These are phyloP conservation scores for Cerastoderma edule DNA, from an alignment of 2,888 invertebrate species.

Conservation along the genomic window DNA sequence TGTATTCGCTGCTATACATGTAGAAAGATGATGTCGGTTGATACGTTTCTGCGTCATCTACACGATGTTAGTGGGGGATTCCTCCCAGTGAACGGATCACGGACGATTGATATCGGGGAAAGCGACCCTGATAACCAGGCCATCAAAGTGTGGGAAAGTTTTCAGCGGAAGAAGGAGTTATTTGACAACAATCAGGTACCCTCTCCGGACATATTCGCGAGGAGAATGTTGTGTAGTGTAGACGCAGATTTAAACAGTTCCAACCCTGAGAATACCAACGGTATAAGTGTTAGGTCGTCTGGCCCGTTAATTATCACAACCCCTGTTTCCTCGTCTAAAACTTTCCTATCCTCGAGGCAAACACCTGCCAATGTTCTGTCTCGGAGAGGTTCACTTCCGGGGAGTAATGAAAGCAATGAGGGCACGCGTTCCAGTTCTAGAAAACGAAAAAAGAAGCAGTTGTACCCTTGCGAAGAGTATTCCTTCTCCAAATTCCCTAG, in stretches of 20 bases:
- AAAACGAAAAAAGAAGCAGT: slow-evolving; percentile 79
- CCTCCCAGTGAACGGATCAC: slow-evolving; percentile 65
- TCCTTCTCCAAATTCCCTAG: slow-evolving; percentile 68
- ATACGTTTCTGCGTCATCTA: slow-evolving; percentile 77
- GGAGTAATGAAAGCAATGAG: slow-evolving; percentile 20
- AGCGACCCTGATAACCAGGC: slow-evolving; percentile 66
- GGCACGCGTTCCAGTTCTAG: slow-evolving; percentile 76
- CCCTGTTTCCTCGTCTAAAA: slow-evolving; percentile 44
- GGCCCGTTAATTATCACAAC: slow-evolving; percentile 54
- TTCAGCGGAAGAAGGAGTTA: slow-evolving; percentile 72
- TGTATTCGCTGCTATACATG: slow-evolving; percentile 80
- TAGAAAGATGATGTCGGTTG: slow-evolving; percentile 76
- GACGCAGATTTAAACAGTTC: slow-evolving; percentile 35
- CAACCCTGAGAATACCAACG: background rate
- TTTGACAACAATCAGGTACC: slow-evolving; percentile 59
- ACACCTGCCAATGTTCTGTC: background rate
- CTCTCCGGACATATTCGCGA: slow-evolving; percentile 36
- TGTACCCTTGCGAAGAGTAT: slow-evolving; percentile 81
- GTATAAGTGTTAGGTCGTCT: slow-evolving; percentile 21
- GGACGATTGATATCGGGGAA: slow-evolving; percentile 71
- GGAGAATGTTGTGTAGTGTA: slow-evolving; percentile 38
- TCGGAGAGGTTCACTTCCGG: background rate
- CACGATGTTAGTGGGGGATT: slow-evolving; percentile 77
- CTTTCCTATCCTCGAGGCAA: slow-evolving; percentile 22
- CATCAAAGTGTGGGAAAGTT: slow-evolving; percentile 70